Percentiles rank a stretch among this genome's conserved stretches.
Evolutionary conservation across 2,113 vertebrate genomes (phyloP).

Genomic region (Mus pahari): DNA sequence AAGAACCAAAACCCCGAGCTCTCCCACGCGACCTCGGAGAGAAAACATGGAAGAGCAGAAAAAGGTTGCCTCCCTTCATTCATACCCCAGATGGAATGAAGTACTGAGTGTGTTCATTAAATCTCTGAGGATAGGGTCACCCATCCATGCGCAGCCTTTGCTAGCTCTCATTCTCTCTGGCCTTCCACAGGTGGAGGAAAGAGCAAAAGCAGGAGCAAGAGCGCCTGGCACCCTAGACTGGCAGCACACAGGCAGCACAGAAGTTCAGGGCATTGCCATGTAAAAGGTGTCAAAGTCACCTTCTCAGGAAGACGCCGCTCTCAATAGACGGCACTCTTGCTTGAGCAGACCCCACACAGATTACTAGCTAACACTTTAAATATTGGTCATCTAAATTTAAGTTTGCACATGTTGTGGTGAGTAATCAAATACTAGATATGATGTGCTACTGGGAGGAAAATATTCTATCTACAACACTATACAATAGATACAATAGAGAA

Average conservation of each 20-base stretch:
- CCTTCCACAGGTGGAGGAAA: background rate
- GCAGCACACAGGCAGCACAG: background rate
- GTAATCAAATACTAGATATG: slow-evolving; percentile 25
- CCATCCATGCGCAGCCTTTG: background rate
- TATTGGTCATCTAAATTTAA: slow-evolving; percentile 39
- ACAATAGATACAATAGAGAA: slow-evolving; percentile 44
- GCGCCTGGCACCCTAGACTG: background rate
- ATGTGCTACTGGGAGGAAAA: slow-evolving; percentile 78
- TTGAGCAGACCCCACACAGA: background rate
- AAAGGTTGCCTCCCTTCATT: background rate
- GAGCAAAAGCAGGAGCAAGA: background rate
- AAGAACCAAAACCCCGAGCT: background rate
- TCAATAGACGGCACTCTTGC: background rate
- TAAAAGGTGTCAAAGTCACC: background rate
- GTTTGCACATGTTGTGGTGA: background rate
- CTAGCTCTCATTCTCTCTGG: background rate
- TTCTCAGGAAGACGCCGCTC: background rate
- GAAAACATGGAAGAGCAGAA: accelerated
- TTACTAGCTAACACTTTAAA: slow-evolving; percentile 1
- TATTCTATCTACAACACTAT: slow-evolving; percentile 69
- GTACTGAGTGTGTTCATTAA: background rate
- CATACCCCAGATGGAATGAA: background rate
- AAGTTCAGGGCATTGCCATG: no score
- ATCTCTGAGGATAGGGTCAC: background rate
- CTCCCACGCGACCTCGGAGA: background rate